These are phyloP conservation scores for Crotophaga sulcirostris DNA, from an alignment of 2,113 vertebrate species.

Conservation along the genomic window DNA sequence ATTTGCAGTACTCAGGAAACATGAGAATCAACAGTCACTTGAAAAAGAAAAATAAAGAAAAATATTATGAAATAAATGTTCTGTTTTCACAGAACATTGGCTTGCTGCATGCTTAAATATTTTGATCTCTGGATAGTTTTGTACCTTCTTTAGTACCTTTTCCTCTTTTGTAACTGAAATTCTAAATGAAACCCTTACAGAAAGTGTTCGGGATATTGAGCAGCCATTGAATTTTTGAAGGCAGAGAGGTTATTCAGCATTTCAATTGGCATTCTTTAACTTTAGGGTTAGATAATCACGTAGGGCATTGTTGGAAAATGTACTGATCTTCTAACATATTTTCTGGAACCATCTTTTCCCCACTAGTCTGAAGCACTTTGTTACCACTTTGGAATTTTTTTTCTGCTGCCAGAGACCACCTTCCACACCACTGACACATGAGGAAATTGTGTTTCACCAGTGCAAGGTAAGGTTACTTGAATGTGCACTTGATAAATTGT, in stretches of 20 bases:
- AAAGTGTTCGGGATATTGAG: constrained; percentile 37
- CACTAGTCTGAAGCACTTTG: constrained; percentile 20
- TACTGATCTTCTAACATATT: constrained; percentile 70
- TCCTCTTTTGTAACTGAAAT: neutral
- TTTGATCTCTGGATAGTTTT: constrained; percentile 21
- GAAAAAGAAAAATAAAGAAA: constrained; percentile 25
- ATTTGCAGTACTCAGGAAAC: neutral
- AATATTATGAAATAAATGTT: neutral
- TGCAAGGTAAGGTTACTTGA: neutral
- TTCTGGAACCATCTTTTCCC: constrained; percentile 39
- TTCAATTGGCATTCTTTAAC: constrained; percentile 58
- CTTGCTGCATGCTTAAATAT: neutral
- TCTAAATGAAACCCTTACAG: neutral
- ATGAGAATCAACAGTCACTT: neutral
- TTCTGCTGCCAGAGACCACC: neutral
- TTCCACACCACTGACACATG: neutral
- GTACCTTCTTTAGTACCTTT: constrained; percentile 17
- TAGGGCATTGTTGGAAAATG: constrained; percentile 41
- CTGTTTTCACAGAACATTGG: neutral
- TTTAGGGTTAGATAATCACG: constrained; percentile 25
- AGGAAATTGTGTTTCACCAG: constrained; percentile 9
- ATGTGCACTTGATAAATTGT: neutral
- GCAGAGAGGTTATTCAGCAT: constrained; percentile 1
- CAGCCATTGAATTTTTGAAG: constrained; percentile 44
- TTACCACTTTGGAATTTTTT: constrained; percentile 43